phyloP scores from a whole-genome alignment of 2,888 invertebrate genomes.

The Oscheius myriophilus region DNA sequence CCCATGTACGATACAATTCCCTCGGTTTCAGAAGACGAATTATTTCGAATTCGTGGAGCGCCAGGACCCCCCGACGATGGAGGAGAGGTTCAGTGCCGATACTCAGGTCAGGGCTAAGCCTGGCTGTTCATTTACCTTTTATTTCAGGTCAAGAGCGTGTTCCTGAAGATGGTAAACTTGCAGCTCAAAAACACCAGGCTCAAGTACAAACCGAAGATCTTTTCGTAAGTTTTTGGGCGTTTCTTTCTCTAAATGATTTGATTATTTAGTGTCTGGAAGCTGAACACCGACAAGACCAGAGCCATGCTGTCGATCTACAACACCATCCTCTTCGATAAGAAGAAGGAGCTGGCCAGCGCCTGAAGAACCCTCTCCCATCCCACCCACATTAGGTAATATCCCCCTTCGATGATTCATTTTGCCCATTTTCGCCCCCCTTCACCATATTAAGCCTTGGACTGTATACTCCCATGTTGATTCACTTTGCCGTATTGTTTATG shows the following conservation, averaged over 20 bases:
- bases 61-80: slow-evolving; percentile 2
- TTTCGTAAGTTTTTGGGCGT: slow-evolving; percentile 16
- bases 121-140: background rate
- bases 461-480: too few relatives aligned
- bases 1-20: too few relatives aligned
- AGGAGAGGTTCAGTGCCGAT: slow-evolving; percentile 11
- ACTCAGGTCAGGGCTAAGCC: background rate
- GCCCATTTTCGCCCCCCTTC: too few relatives aligned
- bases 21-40: slow-evolving; percentile 16
- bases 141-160: background rate
- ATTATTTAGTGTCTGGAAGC: slow-evolving; percentile 22
- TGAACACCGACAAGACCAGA: slow-evolving; percentile 4
- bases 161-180: too few relatives aligned
- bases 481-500: too few relatives aligned
- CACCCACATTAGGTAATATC: too few relatives aligned
- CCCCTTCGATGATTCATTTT: too few relatives aligned
- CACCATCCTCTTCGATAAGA: background rate
- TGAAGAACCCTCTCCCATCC: too few relatives aligned
- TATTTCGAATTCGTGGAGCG: slow-evolving; percentile 16
- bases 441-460: too few relatives aligned
- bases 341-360: slow-evolving; percentile 10
- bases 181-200: background rate
- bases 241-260: background rate
- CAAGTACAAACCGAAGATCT: slow-evolving; percentile 21
- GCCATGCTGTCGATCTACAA: slow-evolving; percentile 16